Percentiles rank a stretch among this genome's conserved stretches.
Evolutionary conservation across 2,797 vertebrate genomes (phyloP).

Genomic region (Sebastiscus albofasciatus): DNA sequence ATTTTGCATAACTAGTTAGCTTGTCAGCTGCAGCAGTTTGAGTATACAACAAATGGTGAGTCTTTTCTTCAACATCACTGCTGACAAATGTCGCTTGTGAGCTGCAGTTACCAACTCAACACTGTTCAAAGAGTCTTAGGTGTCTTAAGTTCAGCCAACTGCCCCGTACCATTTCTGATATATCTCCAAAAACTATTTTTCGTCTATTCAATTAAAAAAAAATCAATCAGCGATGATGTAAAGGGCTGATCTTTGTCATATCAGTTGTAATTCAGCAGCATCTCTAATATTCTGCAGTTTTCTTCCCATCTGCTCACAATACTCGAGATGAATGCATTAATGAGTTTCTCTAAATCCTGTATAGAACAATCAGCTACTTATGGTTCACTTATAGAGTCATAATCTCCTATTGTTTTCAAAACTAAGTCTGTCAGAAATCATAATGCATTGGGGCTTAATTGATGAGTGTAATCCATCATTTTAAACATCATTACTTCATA

Average conservation of each 20-base stretch:
- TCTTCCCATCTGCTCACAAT: not conserved
- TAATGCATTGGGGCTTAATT: not conserved
- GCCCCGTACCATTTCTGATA: not conserved
- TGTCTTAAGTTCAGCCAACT: not conserved
- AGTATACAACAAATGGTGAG: not conserved
- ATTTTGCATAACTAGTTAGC: no score
- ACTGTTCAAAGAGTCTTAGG: not conserved
- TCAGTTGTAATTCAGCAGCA: not conserved
- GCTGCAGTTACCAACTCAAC: not conserved
- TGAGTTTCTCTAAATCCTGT: not conserved
- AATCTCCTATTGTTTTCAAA: not conserved
- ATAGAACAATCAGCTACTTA: not conserved
- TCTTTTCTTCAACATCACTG: not conserved
- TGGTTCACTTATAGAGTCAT: not conserved
- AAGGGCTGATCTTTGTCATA: not conserved
- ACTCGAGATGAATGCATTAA: not conserved
- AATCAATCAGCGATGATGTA: not conserved
- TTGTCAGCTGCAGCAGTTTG: not conserved
- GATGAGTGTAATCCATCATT: not conserved
- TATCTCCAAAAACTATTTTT: not conserved
- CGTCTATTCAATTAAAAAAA: not conserved
- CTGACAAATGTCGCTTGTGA: not conserved
- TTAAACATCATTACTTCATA: not conserved
- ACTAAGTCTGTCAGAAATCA: not conserved
- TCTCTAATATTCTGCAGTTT: not conserved